phyloP scores from a whole-genome alignment of 2,113 vertebrate species.

The Micromys minutus region DNA sequence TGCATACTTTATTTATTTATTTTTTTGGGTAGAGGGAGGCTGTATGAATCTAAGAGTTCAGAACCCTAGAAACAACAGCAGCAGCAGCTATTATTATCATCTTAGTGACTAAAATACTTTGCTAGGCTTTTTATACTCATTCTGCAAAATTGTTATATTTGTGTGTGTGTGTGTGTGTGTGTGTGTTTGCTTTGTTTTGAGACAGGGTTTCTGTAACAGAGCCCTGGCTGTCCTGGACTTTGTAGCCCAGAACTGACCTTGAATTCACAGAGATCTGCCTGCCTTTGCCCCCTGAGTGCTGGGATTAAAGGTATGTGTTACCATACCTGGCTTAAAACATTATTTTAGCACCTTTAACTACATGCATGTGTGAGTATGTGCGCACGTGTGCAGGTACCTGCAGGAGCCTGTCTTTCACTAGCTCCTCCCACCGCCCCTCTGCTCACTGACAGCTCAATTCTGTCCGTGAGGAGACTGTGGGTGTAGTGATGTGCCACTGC shows the following conservation, averaged over 20 bases:
- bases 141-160: neutral
- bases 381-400: neutral
- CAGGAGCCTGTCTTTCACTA: neutral
- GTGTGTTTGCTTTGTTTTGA: no score
- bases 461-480: neutral
- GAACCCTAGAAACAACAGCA: neutral
- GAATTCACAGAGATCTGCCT: neutral
- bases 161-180: no score
- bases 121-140: neutral
- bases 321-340: no score
- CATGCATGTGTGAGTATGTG: neutral
- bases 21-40: neutral
- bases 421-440: neutral
- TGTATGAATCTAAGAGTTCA: neutral
- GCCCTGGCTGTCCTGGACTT: neutral
- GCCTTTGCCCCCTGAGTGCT: neutral
- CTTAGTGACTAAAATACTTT: neutral
- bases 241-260: neutral
- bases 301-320: neutral
- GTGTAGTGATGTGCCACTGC: neutral
- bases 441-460: neutral
- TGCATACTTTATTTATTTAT: neutral
- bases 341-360: neutral
- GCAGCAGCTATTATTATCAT: neutral
- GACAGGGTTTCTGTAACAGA: neutral